Evolutionary conservation across 2,888 invertebrate genomes (phyloP), one percentile per base, ranked within the genome.

Genomic region (Pristionchus mayeri): DNA sequence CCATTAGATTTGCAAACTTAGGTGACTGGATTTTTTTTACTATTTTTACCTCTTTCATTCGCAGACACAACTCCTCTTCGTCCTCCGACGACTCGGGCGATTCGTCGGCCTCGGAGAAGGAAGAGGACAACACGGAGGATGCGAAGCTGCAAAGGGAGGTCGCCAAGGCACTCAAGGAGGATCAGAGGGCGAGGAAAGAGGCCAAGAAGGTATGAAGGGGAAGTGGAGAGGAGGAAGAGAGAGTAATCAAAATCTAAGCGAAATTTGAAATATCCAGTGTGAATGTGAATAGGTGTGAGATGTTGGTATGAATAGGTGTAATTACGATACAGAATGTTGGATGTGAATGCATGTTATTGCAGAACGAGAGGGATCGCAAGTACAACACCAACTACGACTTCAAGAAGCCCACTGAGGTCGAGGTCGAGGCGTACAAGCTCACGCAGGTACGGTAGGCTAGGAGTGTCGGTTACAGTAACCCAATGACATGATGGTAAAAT

Each of bases 371-470:
- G 24, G 97, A 97, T 91, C 95, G 98, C 3, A 96, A 96, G 0
- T 99, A 97, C 93, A 98, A 98, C 93, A 97, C 97, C 91, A 94
- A 93, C 93, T 93, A 93, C 86, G 93, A 94, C 60, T 95, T 95
- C 0, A 96, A 96, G 90, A 86, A 88, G 86, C 97, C 97, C 0
- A 96, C 97, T 0, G 96, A 96, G 86, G 96, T 97, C 87, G 97
- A 98, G 93, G 95, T 98, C 93, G 98, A 98, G 93, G 97, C 97
- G 0, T 98, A 96, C 94, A 95, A 96, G 93, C 95, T 97, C 94
- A 98, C 85, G 0, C 75, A 83, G 97, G 83, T 83, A 83, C 34
- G 30, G 63, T 80, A 93, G 18, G 16, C 21, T 9, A n/a, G n/a
- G 37, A 60, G 21, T 54, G 27, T 24, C 18, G 24, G 30, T 37